These are phyloP conservation scores for Pocillopora meandrina DNA, from an alignment of 92 coral and sea anemone genomes.

Conservation along the genomic window DNA sequence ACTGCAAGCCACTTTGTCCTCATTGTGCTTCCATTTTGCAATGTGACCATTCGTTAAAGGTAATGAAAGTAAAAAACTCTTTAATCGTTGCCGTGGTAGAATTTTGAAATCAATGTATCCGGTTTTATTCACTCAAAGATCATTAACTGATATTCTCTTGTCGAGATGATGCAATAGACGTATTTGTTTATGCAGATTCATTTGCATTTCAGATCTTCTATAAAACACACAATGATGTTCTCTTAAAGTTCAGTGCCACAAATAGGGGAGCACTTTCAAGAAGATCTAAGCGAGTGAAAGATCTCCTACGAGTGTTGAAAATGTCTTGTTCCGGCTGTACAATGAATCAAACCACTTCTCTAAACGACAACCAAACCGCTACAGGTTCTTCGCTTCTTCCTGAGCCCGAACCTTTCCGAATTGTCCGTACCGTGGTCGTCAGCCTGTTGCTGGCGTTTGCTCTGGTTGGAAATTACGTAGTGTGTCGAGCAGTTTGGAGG, in stretches of 20 bases:
- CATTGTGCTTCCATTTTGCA: neutral
- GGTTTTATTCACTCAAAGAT: neutral
- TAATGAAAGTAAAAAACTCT: neutral
- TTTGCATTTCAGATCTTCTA: neutral
- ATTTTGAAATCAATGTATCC: neutral
- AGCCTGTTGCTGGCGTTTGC: conserved; percentile 24
- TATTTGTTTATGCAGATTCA: neutral
- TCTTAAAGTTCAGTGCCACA: neutral
- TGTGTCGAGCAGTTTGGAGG: conserved; percentile 48
- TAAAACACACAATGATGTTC: neutral
- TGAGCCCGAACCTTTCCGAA: conserved; percentile 29
- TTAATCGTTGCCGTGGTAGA: neutral
- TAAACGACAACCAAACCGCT: neutral
- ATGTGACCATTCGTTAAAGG: neutral
- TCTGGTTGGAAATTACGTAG: conserved; percentile 41
- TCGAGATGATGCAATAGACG: neutral
- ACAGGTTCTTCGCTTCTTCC: neutral
- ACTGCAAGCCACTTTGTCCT: neutral
- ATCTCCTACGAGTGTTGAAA: too few species aligned
- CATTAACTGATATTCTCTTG: neutral
- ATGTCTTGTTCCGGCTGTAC: conserved; percentile 5
- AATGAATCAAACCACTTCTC: neutral
- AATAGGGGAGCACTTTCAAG: neutral
- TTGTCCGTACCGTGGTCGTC: conserved; percentile 30
- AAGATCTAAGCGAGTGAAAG: neutral